Evolutionary conservation across 1,140 invertebrate genomes (phyloP), one percentile per base, ranked within the genome.

Genomic region (Ctenoplectra terminalis): DNA sequence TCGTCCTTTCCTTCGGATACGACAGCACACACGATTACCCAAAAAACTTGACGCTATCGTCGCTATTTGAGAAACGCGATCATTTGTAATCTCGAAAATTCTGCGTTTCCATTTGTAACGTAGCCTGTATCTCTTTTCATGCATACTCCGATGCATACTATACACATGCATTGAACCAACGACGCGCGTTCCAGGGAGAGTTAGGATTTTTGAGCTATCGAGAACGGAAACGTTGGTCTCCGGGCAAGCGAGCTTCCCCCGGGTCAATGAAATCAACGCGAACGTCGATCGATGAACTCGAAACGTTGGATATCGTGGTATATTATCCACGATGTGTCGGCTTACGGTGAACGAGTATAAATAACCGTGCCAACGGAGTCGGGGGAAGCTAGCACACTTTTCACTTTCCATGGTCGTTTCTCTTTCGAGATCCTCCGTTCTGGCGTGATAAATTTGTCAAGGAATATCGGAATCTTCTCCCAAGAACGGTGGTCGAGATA

Each of bases 131-230:
- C 31, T 31, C 23, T 31, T 5, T 31, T 17, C 31, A 46, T 64
- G 70, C 78, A 74, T 56, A 48, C 50, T 26, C 48, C 77, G 70
- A 54, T 31, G 29, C 56, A 13, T 43, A 52, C 37, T 61, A 64
- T 46, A 37, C 60, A 64, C 78, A 81, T 81, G 78, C 78, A 81
- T 56, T 26, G 46, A 73, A 78, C 56, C n/a, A 46, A 40, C 76
- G 60, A 43, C 71, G 29, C 15, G 26, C 78, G 71, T 81, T 61
- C 69, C 69, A 20, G 67, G 60, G 50, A 64, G 60, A 34, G 50
- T 29, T 11, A 8, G 37, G 23, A 5, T 54, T 54, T 64, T 29
- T 37, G 29, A 31, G 17, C 13, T 9, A 3, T 17, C 54, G 40
- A n/a, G 40, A 48, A 60, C 40, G 23, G 17, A 31, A n/a, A n/a